Evolutionary conservation across 2,113 vertebrate species (phyloP).

Genomic region (Tupaia tana): DNA sequence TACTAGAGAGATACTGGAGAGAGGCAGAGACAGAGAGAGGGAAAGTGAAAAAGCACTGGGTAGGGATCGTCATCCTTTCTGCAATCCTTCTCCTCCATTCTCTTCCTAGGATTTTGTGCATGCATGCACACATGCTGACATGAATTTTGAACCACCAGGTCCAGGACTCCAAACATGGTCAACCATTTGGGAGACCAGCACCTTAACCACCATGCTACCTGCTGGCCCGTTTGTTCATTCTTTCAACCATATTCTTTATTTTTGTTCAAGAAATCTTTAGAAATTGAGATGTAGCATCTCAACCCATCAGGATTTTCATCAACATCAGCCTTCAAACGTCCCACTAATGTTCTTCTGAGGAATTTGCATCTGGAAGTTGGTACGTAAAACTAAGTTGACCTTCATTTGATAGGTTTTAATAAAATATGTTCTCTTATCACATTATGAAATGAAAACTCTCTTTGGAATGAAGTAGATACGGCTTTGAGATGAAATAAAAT

Average conservation of each 20-base stretch:
- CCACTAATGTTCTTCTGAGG: constrained; percentile 1
- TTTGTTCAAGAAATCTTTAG: constrained; percentile 54
- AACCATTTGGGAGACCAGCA: too few species aligned
- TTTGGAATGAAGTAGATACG: constrained; percentile 43
- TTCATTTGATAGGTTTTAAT: constrained; percentile 55
- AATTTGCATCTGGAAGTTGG: constrained; percentile 61
- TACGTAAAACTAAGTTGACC: constrained; percentile 40
- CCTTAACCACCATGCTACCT: too few species aligned
- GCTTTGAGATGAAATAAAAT: constrained; percentile 55
- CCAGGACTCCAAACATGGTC: too few species aligned
- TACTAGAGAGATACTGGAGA: too few species aligned
- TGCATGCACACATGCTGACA: too few species aligned
- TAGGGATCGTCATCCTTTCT: too few species aligned
- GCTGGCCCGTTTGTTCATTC: not conserved
- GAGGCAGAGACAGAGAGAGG: too few species aligned
- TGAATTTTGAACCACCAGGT: too few species aligned
- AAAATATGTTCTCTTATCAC: constrained; percentile 32
- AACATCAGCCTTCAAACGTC: not conserved
- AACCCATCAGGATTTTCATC: constrained; percentile 17
- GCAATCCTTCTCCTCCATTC: too few species aligned
- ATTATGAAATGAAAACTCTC: constrained; percentile 24
- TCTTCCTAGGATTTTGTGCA: too few species aligned
- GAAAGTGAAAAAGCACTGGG: too few species aligned
- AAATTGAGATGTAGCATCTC: constrained; percentile 13
- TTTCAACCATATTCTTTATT: constrained; percentile 22